Conservation (phyloP, 1,140 invertebrate species). For the Lepidostoma basale region DNA sequence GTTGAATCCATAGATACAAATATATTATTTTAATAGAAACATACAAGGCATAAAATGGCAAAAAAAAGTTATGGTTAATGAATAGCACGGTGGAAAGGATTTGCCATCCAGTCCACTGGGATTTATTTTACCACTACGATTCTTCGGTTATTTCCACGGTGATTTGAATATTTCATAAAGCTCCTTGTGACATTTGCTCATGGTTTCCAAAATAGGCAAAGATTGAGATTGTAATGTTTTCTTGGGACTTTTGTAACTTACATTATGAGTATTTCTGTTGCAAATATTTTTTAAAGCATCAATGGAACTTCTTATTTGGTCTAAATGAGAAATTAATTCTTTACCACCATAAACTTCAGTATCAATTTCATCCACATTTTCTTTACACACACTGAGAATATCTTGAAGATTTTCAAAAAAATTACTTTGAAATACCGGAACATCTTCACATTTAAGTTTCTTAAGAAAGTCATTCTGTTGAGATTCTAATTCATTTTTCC, state of each 20-base stretch:
- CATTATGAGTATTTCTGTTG: too few relatives aligned
- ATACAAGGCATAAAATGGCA: too few relatives aligned
- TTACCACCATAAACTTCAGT: background rate
- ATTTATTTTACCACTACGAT: too few relatives aligned
- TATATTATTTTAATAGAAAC: too few relatives aligned
- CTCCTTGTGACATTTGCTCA: constrained; percentile 29
- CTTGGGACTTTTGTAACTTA: too few relatives aligned
- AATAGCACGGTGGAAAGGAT: too few relatives aligned
- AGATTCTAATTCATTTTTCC: constrained; percentile 36
- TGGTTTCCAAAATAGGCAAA: constrained; percentile 25
- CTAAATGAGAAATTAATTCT: constrained; percentile 18
- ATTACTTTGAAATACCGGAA: constrained; percentile 35
- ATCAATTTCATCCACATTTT: background rate
- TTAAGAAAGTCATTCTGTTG: constrained; percentile 28
- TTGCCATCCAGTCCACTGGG: too few relatives aligned
- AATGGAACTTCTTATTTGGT: constrained; percentile 27
- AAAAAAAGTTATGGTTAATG: too few relatives aligned
- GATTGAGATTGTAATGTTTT: background rate
- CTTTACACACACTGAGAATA: constrained; percentile 34
- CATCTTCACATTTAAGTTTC: constrained; percentile 22
- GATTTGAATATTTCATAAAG: background rate
- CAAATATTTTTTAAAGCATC: constrained; percentile 27
- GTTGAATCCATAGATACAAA: too few relatives aligned
- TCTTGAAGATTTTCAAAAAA: constrained; percentile 38
- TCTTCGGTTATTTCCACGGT: background rate